Evolutionary conservation across 1,140 invertebrate genomes (phyloP).

Genomic region (Drosophila miranda): DNA sequence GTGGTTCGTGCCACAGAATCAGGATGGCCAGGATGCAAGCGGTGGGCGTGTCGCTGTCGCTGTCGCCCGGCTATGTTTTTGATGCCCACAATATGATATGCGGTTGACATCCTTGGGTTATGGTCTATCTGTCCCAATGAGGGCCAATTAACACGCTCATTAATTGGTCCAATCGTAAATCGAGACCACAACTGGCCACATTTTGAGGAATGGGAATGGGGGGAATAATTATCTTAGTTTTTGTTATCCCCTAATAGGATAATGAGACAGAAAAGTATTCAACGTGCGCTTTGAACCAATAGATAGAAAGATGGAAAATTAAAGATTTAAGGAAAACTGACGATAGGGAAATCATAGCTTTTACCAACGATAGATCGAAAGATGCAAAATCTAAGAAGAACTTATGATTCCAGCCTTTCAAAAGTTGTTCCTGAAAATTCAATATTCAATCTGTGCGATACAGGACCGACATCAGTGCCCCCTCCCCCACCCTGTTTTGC

Average conservation of each 20-base stretch:
- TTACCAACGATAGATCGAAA: too few relatives aligned
- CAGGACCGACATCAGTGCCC: too few relatives aligned
- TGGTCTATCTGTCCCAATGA: conserved; percentile 60
- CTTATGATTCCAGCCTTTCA: too few relatives aligned
- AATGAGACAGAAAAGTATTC: neutral
- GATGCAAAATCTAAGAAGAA: too few relatives aligned
- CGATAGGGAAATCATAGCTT: too few relatives aligned
- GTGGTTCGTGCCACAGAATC: neutral
- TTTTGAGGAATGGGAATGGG: conserved; percentile 11
- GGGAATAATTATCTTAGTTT: neutral
- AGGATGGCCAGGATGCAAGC: neutral
- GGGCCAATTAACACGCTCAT: conserved; percentile 71
- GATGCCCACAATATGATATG: conserved; percentile 53
- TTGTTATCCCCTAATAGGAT: too few relatives aligned
- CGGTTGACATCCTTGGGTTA: conserved; percentile 52
- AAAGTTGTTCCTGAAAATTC: too few relatives aligned
- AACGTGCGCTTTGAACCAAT: too few relatives aligned
- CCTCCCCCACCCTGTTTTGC: neutral
- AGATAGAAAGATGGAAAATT: too few relatives aligned
- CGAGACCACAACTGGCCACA: conserved; percentile 62
- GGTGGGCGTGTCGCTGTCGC: conserved; percentile 58
- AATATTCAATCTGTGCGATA: too few relatives aligned
- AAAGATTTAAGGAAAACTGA: too few relatives aligned
- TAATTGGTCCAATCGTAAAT: conserved; percentile 49
- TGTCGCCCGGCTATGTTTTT: neutral